Base-by-base conservation (phyloP, 53 echinoderm and acorn worm genomes). In the Hippasteria phrygiana region DNA sequence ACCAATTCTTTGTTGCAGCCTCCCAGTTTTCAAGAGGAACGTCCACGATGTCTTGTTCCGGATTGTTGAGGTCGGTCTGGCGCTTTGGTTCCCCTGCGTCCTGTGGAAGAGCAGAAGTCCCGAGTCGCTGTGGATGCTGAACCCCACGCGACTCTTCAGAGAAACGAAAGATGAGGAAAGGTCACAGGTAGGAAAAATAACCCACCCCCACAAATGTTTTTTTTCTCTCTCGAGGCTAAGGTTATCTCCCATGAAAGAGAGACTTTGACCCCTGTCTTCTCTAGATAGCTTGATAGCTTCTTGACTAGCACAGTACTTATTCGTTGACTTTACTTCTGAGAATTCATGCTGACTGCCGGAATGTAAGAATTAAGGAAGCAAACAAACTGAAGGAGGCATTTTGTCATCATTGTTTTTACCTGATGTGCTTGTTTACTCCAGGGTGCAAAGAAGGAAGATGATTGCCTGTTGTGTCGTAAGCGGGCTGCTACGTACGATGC, bases 51-150 rank as follows among this genome's bases (percentile, higher is more conserved):
- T 99, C 3, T 53, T 99, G 54, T 99, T 99, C 78, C 91, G 94
- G 31, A 88, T 95, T 17, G 95, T 99, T 62, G 99, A 99, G 87
- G 93, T 99, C 28, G 99, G 96, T 41, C 88, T 99, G 50, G 99
- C 93, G 13, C 77, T 99, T 77, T 99, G 99, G 99, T 99, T 99
- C 35, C 99, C 99, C 11, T 99, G 99, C 87, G 99, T 99, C 53
- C 86, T 99, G 8, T 99, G 99, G 99, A 99, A 96, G 28, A 94
- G 93, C 36, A 69, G 85, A 70, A 95, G 95, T 87, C 99, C 99
- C 9, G 99, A 93, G 39, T 94, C 93, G 38, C 78, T 98, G 28
- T 98, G 99, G 99, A 94, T 98, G 31, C 40, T 98, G 84, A 98
- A 98, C 78, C 99, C 97, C 4, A 96, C 94, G 34, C 93, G 87